phyloP scores from a whole-genome alignment of 2,113 vertebrate species.

The Oncorhynchus tshawytscha region DNA sequence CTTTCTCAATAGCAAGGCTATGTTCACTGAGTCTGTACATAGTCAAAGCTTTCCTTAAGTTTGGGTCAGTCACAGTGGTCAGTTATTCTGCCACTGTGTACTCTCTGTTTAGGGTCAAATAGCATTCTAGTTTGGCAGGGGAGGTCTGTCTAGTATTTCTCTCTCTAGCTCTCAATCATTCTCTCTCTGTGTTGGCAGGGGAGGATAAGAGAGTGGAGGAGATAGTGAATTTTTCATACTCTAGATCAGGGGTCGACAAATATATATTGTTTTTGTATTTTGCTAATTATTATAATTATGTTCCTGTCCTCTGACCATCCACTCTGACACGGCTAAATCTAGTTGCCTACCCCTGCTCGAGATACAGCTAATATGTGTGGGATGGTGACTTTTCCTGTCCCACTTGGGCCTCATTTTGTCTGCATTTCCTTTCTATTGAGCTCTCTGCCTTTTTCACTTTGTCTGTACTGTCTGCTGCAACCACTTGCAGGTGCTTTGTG shows the following conservation, averaged over 20 bases:
- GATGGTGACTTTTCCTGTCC: conserved; percentile 58
- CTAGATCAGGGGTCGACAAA: too few relatives aligned
- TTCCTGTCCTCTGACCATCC: too few relatives aligned
- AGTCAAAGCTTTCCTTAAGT: too few relatives aligned
- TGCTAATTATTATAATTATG: too few relatives aligned
- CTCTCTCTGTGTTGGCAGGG: conserved; percentile 13
- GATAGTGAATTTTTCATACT: conserved; percentile 70
- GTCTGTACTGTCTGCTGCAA: conserved; percentile 50
- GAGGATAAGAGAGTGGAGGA: conserved; percentile 61
- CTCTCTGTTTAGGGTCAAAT: too few relatives aligned
- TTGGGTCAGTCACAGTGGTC: too few relatives aligned
- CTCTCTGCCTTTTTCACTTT: conserved; percentile 18
- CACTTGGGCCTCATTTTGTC: conserved; percentile 61
- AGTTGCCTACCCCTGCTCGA: conserved; percentile 58
- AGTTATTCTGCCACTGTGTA: too few relatives aligned
- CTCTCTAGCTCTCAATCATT: too few relatives aligned
- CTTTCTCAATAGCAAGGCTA: too few relatives aligned
- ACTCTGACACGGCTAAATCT: conserved; percentile 4
- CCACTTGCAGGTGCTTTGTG: conserved; percentile 61
- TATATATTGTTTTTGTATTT: too few relatives aligned
- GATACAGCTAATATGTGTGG: conserved; percentile 61
- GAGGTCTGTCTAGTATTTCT: not conserved
- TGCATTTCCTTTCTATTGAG: conserved; percentile 34
- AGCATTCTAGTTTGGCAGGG: too few relatives aligned
- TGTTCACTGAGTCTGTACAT: too few relatives aligned